Evolutionary conservation across 2,797 vertebrate species (phyloP), one percentile per base, ranked within the genome.

Genomic region (Aphelocoma californica): DNA sequence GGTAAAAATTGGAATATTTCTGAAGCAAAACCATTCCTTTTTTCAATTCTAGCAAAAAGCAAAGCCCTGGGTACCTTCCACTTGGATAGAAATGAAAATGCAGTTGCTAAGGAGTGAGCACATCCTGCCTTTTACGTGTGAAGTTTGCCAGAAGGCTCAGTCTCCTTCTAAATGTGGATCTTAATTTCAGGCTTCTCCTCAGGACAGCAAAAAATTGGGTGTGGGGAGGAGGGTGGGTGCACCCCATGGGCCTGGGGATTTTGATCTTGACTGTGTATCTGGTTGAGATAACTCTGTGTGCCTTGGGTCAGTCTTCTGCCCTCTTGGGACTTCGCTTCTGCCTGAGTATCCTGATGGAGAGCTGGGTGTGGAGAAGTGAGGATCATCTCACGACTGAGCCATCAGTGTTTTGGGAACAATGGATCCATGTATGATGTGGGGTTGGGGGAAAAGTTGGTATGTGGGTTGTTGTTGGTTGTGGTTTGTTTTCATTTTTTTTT

Each of bases 241-340:
- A 7, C 1, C 1, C 42, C 18, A 0, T 4, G 47, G n/a, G 10
- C 12, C 12, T 42, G 54, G 29, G 45, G 58, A 6, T 47, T 82
- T 88, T 79, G 57, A 8, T 65, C 14, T 74, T 81, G n/a, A 9
- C 58, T 3, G 0, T 16, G 7, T 5, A 2, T 21, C 11, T 71
- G 28, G 9, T 36, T 75, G 74, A 70, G 79, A 25, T 6, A 54
- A 1, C 19, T 12, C 58, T 25, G 21, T 40, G 45, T 73, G 36
- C 20, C 13, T 40, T 57, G 69, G 18, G n/a, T 74, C 45, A 16
- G 0, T 56, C 8, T 56, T 67, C 31, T 86, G 57, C 42, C 24
- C 17, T 53, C 21, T 1, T 21, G 47, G 44, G 36, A 7, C 62
- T 77, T 77, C 0, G 3, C 31, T 86, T 71, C 48, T 90, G 40